phyloP scores from a whole-genome alignment of 2,797 vertebrate species.

The Acanthurus leucopareius region DNA sequence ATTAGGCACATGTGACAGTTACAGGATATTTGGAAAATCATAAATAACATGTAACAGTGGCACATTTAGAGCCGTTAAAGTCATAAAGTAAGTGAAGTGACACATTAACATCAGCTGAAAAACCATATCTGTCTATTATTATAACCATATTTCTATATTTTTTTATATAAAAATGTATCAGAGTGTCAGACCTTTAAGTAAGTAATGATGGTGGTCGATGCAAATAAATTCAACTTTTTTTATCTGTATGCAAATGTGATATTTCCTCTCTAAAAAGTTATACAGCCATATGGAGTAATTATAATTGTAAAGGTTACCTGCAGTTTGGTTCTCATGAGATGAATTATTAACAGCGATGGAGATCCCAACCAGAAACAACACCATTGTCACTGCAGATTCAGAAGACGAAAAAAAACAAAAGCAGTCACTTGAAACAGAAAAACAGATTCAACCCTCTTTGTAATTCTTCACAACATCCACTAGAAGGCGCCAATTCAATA shows the following conservation, averaged over 20 bases:
- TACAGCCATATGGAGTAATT: too few species aligned
- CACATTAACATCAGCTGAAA: neutral
- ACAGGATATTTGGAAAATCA: neutral
- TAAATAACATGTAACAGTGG: neutral
- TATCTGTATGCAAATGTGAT: neutral
- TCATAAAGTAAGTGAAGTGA: neutral
- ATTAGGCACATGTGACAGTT: neutral
- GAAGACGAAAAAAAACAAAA: conserved; percentile 7
- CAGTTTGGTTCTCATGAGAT: conserved; percentile 83
- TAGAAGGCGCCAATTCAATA: conserved; percentile 65
- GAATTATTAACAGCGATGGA: conserved; percentile 80
- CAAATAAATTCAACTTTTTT: neutral
- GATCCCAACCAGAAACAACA: conserved; percentile 86
- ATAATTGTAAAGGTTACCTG: conserved; percentile 70
- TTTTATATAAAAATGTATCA: too few species aligned
- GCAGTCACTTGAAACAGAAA: neutral
- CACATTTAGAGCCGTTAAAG: neutral
- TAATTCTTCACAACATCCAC: conserved; percentile 46
- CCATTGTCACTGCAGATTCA: conserved; percentile 82
- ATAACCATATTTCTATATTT: too few species aligned
- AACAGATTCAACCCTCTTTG: conserved; percentile 11
- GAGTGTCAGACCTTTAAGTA: neutral
- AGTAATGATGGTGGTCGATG: neutral
- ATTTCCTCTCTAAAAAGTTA: neutral
- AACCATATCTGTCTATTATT: neutral